A percentile compares a stretch with the other conserved stretches of the same genome.
phyloP scores from a whole-genome alignment of 2,888 invertebrate genomes.

The Pristionchus arcanus region DNA sequence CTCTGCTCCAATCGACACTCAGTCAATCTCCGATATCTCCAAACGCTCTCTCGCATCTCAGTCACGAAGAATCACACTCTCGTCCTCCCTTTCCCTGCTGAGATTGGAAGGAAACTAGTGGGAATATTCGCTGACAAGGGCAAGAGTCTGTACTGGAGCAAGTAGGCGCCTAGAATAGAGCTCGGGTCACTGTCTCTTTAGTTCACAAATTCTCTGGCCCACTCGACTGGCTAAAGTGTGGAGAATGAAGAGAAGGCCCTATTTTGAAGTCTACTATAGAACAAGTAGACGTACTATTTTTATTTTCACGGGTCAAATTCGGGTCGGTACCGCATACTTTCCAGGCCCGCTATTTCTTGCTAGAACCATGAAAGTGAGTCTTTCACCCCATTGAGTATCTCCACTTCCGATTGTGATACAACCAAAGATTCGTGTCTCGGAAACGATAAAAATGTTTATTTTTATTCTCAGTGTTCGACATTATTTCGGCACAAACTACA shows the following conservation, averaged over 20 bases:
- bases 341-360: not conserved
- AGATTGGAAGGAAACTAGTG: conserved; percentile 61
- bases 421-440: not conserved
- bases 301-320: not conserved
- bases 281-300: too few relatives aligned
- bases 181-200: too few relatives aligned
- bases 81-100: conserved; percentile 75
- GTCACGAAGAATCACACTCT: conserved; percentile 70
- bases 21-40: conserved; percentile 92
- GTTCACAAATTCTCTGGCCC: too few relatives aligned
- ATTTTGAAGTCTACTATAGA: not conserved
- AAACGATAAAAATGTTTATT: not conserved
- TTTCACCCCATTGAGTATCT: conserved; percentile 10
- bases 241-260: too few relatives aligned
- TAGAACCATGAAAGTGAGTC: not conserved
- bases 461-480: not conserved
- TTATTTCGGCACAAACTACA: not conserved
- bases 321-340: not conserved
- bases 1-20: conserved; percentile 95
- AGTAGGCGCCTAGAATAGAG: too few relatives aligned
- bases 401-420: conserved; percentile 9
- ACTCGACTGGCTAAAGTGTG: too few relatives aligned
- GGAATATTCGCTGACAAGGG: conserved; percentile 47
- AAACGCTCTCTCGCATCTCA: conserved; percentile 79
- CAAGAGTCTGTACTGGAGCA: not conserved